Evolutionary conservation across 2,888 invertebrate genomes (phyloP), one percentile per base, ranked within the genome.

Genomic region (Lithophane socia): DNA sequence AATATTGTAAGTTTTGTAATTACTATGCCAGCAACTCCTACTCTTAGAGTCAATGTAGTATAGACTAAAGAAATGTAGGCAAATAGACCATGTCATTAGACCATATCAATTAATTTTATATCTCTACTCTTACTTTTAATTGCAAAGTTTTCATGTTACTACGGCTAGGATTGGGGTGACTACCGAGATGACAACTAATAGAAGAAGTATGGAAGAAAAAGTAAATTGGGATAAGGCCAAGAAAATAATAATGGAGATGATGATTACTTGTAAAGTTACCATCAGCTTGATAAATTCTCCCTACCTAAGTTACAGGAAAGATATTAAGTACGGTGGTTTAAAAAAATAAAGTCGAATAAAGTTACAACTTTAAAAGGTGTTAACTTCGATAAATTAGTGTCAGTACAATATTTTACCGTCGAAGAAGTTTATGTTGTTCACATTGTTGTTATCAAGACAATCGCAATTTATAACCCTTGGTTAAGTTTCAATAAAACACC

Each of bases 401-500:
- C 58, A 44, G 16, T 24, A 16, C 21, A 58, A 81, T 58, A 74
- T 60, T 52, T 74, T 47, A 65, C 13, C 9, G 66, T 67, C 52
- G 52, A 66, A 81, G 37, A 73, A 74, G 16, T 74, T 74, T 12
- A 73, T 68, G 61, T 58, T 80, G 69, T 56, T 80, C 64, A 47
- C 61, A 61, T 29, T 24, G 67, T 71, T 78, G 21, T 77, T 77
- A 85, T 85, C 79, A 61, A 29, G 21, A 76, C 10, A 44, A 79
- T 64, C 13, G 21, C 42, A 47, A 75, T 76, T 87, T 79, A 82
- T 77, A 37, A 61, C 47, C 21, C 3, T 9, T 44, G 10, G 73
- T 77, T 70, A 72, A 68, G 70, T 61, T 61, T 58, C 52, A 73
- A 71, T 81, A 84, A 79, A 70, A 71, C 29, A 66, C 5, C 12